Base-by-base conservation (phyloP, 2,113 vertebrate genomes). In the Hemibagrus wyckioides region DNA sequence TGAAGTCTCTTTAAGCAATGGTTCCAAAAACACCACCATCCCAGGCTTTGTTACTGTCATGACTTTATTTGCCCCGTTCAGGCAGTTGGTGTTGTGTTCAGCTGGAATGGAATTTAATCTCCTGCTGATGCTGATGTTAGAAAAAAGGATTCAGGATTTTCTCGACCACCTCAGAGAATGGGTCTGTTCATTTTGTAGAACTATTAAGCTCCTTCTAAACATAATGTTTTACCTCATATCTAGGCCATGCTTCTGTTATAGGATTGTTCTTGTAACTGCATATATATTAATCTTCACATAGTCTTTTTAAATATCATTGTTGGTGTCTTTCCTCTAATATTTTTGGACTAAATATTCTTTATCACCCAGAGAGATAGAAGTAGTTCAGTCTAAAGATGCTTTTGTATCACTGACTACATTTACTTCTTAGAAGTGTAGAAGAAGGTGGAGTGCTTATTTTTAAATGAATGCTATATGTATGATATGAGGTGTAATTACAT, bases 401-500 rank as follows among this genome's bases (percentile, higher is more conserved):
- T 81, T 1, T 73, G 69, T 52, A 54, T 79, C n/a, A 79, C 28
- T 50, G 73, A 76, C 1, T 48, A 52, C 6, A 36, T 11, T 77
- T 21, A 30, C 19, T 79, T 50, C 30, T 30, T 52, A 30, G 2
- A 79, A 28, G 69, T 48, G 44, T 44, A 4, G 44, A 7, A 44
- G 23, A 28, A 28, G 25, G 23, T 61, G 57, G 23, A 61, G 13
- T 61, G 1, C 23, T 73, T 21, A 48, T 28, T 48, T 79, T 30
- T 41, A 11, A 77, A 52, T 79, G 48, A 79, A 54, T 33, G 75
- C 11, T 11, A 21, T 17, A 33, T 3, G n/a, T 54, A 80, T 33
- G 48, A 80, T 56, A 69, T 33, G 41, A 83, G 28, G 41, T 83
- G n/a, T 65, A 83, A 65, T 65, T 28, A 33, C 59, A 65, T 30